Conservation (phyloP, 2,797 vertebrate species). For the Gastrophryne carolinensis region DNA sequence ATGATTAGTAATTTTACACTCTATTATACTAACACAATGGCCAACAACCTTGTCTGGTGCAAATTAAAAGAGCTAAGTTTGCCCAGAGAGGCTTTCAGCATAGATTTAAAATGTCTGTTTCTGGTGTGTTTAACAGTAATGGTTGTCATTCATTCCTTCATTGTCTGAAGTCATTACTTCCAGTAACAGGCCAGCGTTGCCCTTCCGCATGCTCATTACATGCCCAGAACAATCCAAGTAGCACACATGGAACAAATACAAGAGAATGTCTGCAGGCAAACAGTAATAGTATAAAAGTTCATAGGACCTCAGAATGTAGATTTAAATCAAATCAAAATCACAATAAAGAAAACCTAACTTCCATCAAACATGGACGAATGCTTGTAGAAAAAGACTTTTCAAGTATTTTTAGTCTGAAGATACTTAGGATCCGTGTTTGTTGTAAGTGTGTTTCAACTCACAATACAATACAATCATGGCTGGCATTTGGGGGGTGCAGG, state of each 20-base stretch:
- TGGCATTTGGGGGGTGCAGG: no score
- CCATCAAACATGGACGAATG: no score
- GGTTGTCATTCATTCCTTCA: background rate
- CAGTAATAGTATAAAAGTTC: background rate
- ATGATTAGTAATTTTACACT: slow-evolving; percentile 7
- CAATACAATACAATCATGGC: no score
- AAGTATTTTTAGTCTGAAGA: no score
- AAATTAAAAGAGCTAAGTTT: background rate
- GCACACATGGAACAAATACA: background rate
- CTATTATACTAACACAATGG: slow-evolving; percentile 18
- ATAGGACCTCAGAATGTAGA: no score
- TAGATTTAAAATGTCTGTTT: background rate
- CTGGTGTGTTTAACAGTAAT: background rate
- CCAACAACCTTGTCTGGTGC: background rate
- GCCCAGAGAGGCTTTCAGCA: background rate
- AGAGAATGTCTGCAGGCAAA: background rate
- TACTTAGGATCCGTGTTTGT: no score
- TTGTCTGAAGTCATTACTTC: background rate
- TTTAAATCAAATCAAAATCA: background rate
- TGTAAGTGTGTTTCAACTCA: no score
- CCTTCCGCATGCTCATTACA: background rate
- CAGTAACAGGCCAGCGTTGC: background rate
- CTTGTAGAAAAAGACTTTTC: no score
- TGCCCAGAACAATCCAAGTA: background rate
- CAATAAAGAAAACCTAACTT: background rate